Evolutionary conservation across 2,888 invertebrate species (phyloP).

Genomic region (Ptychoptera contaminata): DNA sequence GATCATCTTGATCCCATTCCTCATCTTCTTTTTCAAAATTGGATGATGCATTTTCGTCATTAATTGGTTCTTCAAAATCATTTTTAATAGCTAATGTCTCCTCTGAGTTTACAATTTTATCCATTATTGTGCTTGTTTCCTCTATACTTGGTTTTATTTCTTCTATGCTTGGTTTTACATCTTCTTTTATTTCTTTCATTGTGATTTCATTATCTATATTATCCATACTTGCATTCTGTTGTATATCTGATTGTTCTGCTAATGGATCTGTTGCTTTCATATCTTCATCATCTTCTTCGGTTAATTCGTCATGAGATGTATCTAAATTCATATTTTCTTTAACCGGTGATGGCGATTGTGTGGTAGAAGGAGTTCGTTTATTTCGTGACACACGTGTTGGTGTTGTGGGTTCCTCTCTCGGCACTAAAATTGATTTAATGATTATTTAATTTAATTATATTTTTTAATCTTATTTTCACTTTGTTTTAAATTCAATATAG

Average conservation of each 20-base stretch:
- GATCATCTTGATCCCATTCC: too few species aligned
- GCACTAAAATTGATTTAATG: background rate
- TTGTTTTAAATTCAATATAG: too few species aligned
- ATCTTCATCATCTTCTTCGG: conserved; percentile 8
- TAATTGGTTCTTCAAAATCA: too few species aligned
- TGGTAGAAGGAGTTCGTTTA: conserved; percentile 25
- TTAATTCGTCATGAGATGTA: conserved; percentile 2
- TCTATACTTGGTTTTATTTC: background rate
- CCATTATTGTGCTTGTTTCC: background rate
- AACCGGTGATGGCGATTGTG: conserved; percentile 23
- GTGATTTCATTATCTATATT: background rate
- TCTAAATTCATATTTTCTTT: conserved; percentile 1
- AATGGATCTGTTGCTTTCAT: background rate
- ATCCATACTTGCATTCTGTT: background rate
- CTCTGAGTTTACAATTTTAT: too few species aligned
- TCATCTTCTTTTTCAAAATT: too few species aligned
- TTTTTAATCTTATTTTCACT: conserved; percentile 8
- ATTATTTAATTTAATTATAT: conserved; percentile 4
- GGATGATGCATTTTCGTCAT: too few species aligned
- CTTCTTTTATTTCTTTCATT: background rate
- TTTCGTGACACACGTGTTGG: conserved; percentile 20
- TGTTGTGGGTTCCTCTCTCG: conserved; percentile 12
- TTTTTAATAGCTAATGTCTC: too few species aligned
- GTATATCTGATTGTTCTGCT: background rate
- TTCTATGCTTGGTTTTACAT: background rate